phyloP scores from a whole-genome alignment of 2,113 vertebrate species.

The Saiga tatarica region DNA sequence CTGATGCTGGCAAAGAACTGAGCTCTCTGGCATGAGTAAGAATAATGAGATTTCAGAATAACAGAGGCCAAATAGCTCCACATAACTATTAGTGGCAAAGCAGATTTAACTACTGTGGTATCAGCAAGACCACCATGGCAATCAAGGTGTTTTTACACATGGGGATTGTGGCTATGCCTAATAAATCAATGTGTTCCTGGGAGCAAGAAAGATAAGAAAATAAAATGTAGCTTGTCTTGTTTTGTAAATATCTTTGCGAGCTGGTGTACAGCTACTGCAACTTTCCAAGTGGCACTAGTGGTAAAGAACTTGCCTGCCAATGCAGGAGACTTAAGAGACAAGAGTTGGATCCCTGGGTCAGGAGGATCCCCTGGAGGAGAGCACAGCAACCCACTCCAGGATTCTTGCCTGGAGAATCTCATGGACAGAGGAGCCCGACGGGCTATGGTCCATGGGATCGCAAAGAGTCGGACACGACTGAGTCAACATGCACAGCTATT shows the following conservation, averaged over 20 bases:
- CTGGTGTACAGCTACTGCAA: neutral
- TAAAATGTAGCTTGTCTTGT: neutral
- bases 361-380: neutral
- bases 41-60: neutral
- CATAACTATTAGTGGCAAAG: neutral
- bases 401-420: neutral
- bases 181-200: neutral
- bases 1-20: neutral
- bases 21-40: neutral
- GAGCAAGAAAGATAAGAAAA: neutral
- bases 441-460: neutral
- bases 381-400: neutral
- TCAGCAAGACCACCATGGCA: neutral
- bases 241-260: neutral
- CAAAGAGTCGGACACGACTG: neutral
- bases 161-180: neutral
- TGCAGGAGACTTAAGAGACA: neutral
- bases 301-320: neutral
- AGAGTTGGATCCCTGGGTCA: neutral
- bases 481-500: neutral
- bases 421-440: neutral
- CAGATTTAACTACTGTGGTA: neutral
- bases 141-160: neutral
- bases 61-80: neutral
- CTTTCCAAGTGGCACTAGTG: neutral